Base-by-base conservation (phyloP, 2,888 invertebrate genomes). In the Diarsia dahlii region DNA sequence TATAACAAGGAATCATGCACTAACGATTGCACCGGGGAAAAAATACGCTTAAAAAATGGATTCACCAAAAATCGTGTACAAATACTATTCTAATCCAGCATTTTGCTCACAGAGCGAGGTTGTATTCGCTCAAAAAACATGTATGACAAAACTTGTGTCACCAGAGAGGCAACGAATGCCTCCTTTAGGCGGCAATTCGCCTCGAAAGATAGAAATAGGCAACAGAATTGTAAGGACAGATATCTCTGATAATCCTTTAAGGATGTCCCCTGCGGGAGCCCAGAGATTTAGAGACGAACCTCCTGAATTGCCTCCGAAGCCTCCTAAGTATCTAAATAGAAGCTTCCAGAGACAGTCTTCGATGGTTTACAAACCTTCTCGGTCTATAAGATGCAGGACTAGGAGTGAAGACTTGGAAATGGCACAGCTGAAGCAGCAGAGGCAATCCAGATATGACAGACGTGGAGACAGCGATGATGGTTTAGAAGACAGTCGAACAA, bases 71-170 rank as follows among this genome's bases (percentile, higher is more conserved):
- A 97, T 97, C 13, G 93, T 96, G 3, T 97, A 97, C 90, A 97
- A 97, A 92, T 98, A 98, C 88, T 98, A 98, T 89, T 97, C 98
- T 10, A 98, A 98, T 91, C 98, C 98, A 72, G 98, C 98, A 0
- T 98, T 98, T 91, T 98, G 98, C 91, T 97, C 98, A 48, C 97
- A 98, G 93, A 98, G 98, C 91, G 98, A 98, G 90, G 97, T 94
- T 84, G 89, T 95, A 50, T 96, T 95, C 78, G 92, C 92, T 15
- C 95, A 97, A 80, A 96, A 96, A 71, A 92, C 93, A 90, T 94
- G 95, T 58, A 87, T 93, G 15, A 92, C 93, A 0, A 94, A 94
- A 78, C 90, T 95, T 0, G 89, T 91, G 3, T 91, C 93, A 2
- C 94, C 95, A 0, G 92, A 94, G 23, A 89, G 92, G 23, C 89